A percentile compares a stretch with the other conserved stretches of the same genome.
Conservation (phyloP, 2,113 vertebrate genomes). For the Cervus canadensis region DNA sequence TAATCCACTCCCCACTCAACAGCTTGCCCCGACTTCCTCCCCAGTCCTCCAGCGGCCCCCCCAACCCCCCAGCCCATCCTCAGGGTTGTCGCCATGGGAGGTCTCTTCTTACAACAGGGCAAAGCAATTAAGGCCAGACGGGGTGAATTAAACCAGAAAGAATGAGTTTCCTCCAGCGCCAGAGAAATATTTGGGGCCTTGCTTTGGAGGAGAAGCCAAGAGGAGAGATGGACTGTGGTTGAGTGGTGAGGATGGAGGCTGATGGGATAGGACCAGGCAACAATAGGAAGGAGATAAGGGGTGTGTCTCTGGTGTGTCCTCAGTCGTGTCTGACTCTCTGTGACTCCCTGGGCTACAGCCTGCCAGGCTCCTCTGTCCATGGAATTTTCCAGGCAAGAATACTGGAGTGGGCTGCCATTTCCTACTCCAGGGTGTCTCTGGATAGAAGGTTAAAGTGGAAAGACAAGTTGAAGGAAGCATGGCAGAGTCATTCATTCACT, state of each 20-base stretch:
- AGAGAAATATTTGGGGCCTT: conserved; percentile 20
- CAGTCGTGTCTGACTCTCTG: not conserved
- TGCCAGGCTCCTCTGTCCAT: not conserved
- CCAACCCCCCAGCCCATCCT: not conserved
- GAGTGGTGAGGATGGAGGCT: not conserved
- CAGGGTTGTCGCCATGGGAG: conserved; percentile 53
- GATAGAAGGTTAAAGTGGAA: not conserved
- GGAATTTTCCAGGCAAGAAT: not conserved
- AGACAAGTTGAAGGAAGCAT: no score
- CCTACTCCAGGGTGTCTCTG: not conserved
- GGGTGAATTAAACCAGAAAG: conserved; percentile 78
- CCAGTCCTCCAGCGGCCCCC: not conserved
- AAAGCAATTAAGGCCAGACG: conserved; percentile 73
- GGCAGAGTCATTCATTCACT: not conserved
- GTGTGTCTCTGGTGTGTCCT: not conserved
- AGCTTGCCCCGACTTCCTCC: conserved; percentile 11
- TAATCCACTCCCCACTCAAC: conserved; percentile 25
- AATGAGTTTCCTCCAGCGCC: conserved; percentile 64
- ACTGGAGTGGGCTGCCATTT: not conserved
- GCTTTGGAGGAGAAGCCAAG: not conserved
- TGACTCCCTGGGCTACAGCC: not conserved
- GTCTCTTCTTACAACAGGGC: conserved; percentile 68
- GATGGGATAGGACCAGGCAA: rapidly evolving
- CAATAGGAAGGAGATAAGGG: not conserved
- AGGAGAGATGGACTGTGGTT: not conserved